phyloP scores from a whole-genome alignment of 2,888 invertebrate species.

The Drosophila barbarae region DNA sequence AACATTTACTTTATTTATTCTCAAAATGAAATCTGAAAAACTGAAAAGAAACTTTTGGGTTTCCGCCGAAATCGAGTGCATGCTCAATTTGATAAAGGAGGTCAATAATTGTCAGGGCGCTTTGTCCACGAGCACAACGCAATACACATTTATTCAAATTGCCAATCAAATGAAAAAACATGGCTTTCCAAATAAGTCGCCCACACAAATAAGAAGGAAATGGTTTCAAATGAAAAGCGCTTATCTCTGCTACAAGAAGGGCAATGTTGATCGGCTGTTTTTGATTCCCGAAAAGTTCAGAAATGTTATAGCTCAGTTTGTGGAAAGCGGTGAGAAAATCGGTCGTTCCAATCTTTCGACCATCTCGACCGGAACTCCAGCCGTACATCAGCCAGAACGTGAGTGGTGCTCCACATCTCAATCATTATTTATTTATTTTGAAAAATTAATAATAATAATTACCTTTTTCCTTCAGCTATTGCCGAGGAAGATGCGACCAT shows the following conservation, averaged over 20 bases:
- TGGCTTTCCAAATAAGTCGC: constrained; percentile 74
- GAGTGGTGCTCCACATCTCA: too few relatives aligned
- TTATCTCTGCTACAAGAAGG: constrained; percentile 74
- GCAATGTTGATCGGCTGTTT: constrained; percentile 72
- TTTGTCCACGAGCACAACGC: constrained; percentile 63
- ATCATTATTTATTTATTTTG: background rate
- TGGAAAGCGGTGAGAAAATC: constrained; percentile 66
- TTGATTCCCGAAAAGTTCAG: constrained; percentile 74
- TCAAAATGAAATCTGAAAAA: constrained; percentile 67
- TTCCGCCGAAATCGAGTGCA: constrained; percentile 74
- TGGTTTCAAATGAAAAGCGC: constrained; percentile 78
- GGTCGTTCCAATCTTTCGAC: constrained; percentile 28
- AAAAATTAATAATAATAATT: background rate
- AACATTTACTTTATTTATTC: background rate
- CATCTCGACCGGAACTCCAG: constrained; percentile 8
- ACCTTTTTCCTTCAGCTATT: background rate
- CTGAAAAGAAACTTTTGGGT: constrained; percentile 75
- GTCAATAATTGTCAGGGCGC: constrained; percentile 63
- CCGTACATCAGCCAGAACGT: constrained; percentile 13
- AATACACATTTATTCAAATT: constrained; percentile 73
- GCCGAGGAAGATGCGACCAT: constrained; percentile 14
- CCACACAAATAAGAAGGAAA: constrained; percentile 73
- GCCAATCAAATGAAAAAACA: constrained; percentile 72
- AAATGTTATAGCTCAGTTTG: constrained; percentile 70
- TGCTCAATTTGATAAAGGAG: constrained; percentile 72